A percentile compares a stretch with the other conserved stretches of the same genome.
Conservation (phyloP, 2,888 invertebrate genomes). For the Galerucella pusilla region DNA sequence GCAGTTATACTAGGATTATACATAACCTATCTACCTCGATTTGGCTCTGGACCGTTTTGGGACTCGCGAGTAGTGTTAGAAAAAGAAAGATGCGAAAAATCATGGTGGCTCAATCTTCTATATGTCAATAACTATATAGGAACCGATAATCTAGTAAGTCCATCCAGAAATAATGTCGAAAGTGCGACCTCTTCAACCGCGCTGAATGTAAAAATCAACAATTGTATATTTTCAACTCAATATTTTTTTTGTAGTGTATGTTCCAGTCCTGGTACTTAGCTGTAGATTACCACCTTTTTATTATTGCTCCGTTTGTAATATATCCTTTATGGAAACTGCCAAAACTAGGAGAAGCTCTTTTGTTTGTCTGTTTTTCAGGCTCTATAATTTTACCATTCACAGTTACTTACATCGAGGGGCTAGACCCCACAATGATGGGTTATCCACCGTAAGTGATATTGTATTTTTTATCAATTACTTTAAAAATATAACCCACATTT, state of each 20-base stretch:
- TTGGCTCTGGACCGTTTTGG: slow-evolving; percentile 83
- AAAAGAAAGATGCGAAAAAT: slow-evolving; percentile 71
- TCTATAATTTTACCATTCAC: slow-evolving; percentile 60
- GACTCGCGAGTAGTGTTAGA: slow-evolving; percentile 68
- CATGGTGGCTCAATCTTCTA: slow-evolving; percentile 81
- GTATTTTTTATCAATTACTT: background rate
- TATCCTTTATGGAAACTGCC: slow-evolving; percentile 76
- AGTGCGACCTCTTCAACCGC: no score
- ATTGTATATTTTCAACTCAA: no score
- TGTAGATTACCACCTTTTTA: slow-evolving; percentile 63
- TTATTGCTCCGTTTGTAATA: slow-evolving; percentile 75
- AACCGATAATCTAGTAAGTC: slow-evolving; percentile 71
- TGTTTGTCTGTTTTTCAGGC: slow-evolving; percentile 66
- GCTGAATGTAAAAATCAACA: no score
- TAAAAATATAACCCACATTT: no score
- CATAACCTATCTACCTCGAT: slow-evolving; percentile 76
- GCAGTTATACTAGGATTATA: slow-evolving; percentile 78
- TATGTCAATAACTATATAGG: slow-evolving; percentile 81
- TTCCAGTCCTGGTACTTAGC: slow-evolving; percentile 79
- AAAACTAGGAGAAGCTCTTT: slow-evolving; percentile 68
- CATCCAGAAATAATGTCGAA: no score
- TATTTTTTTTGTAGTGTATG: slow-evolving; percentile 72
- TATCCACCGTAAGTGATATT: slow-evolving; percentile 73
- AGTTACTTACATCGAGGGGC: slow-evolving; percentile 69
- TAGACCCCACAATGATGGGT: slow-evolving; percentile 77